These are phyloP conservation scores for Opisthograptis luteolata DNA, from an alignment of 2,888 invertebrate species.

Conservation along the genomic window DNA sequence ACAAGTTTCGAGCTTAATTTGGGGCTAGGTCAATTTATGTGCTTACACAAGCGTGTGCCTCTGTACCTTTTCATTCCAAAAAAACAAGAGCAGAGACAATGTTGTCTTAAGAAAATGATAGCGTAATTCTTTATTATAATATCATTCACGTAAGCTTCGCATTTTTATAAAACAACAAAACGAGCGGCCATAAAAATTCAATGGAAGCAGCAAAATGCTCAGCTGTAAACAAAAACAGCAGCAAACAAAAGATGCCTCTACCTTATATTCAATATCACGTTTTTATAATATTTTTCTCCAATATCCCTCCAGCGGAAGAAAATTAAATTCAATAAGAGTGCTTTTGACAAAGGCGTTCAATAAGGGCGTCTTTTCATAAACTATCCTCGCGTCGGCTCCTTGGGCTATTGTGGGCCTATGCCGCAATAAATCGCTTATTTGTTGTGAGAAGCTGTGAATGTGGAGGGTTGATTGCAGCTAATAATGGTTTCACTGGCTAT, in stretches of 20 bases:
- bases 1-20: too few species aligned
- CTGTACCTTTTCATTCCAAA: too few species aligned
- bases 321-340: constrained; percentile 35
- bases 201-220: constrained; percentile 12
- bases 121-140: background rate
- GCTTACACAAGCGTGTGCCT: too few species aligned
- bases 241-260: constrained; percentile 19
- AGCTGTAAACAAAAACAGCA: constrained; percentile 13
- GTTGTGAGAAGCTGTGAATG: constrained; percentile 22
- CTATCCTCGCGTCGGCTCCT: constrained; percentile 12
- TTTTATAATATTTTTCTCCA: constrained; percentile 26
- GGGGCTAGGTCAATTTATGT: too few species aligned
- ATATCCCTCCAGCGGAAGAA: constrained; percentile 27
- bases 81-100: background rate
- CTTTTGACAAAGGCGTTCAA: constrained; percentile 14
- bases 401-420: constrained; percentile 24
- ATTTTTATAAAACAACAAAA: background rate
- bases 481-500: constrained; percentile 19
- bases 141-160: background rate
- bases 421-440: constrained; percentile 30
- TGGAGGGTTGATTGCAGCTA: constrained; percentile 27
- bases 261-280: constrained; percentile 26
- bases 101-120: background rate
- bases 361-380: constrained; percentile 25
- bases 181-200: constrained; percentile 10